phyloP scores from a whole-genome alignment of 1,140 invertebrate genomes.

The Drosophila bocqueti region DNA sequence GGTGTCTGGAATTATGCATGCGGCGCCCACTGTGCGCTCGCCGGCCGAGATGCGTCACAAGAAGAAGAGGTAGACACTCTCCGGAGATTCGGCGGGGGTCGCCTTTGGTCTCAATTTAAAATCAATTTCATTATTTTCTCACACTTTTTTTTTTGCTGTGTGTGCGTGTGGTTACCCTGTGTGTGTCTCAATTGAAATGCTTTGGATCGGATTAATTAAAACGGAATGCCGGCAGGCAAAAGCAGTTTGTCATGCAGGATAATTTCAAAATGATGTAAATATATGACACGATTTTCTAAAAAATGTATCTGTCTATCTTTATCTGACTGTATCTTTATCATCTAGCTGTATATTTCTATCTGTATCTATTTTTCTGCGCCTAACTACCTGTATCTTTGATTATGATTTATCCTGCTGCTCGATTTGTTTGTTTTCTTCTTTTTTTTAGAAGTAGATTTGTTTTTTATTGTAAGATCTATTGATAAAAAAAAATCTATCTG shows the following conservation, averaged over 20 bases:
- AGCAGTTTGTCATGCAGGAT: conserved; percentile 83
- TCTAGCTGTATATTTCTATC: neutral
- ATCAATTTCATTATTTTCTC: conserved; percentile 22
- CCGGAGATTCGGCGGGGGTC: neutral
- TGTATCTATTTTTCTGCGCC: neutral
- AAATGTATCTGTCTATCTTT: neutral
- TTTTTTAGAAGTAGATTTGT: neutral
- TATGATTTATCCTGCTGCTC: too few species aligned
- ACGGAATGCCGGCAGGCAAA: conserved; percentile 57
- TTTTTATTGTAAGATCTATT: neutral
- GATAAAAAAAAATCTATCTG: too few species aligned
- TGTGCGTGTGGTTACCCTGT: conserved; percentile 31
- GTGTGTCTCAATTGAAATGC: conserved; percentile 9
- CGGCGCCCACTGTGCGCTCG: conserved; percentile 74
- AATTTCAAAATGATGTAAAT: conserved; percentile 81
- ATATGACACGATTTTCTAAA: conserved; percentile 14
- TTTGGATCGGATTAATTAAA: neutral
- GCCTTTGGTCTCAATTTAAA: neutral
- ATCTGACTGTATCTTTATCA: neutral
- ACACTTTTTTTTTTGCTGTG: conserved; percentile 27
- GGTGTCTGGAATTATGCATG: conserved; percentile 81
- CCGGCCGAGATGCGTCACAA: conserved; percentile 82
- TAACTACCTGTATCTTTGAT: too few species aligned
- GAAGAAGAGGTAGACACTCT: conserved; percentile 79
- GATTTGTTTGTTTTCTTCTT: neutral